phyloP scores from a whole-genome alignment of 2,888 invertebrate species.

The Thymelicus lineola region DNA sequence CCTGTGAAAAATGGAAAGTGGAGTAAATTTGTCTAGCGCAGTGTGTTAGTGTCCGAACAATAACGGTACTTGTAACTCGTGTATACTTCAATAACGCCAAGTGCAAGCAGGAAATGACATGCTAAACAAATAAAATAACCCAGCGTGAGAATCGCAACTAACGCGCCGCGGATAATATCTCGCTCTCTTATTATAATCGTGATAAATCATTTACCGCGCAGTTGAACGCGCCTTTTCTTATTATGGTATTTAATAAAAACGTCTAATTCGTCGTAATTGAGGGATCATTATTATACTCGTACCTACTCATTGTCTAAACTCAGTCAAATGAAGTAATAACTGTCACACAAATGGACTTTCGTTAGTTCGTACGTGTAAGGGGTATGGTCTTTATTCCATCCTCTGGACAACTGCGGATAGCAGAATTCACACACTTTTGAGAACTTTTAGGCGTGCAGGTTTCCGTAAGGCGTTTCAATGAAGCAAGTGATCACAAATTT shows the following conservation, averaged over 20 bases:
- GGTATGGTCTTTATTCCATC: too few species aligned
- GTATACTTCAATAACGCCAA: slow-evolving; percentile 56
- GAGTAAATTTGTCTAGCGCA: slow-evolving; percentile 78
- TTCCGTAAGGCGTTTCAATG: too few species aligned
- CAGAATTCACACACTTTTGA: too few species aligned
- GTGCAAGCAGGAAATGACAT: slow-evolving; percentile 60
- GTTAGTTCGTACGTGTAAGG: too few species aligned
- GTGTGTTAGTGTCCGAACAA: slow-evolving; percentile 69
- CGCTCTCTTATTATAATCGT: slow-evolving; percentile 59
- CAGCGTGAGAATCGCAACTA: slow-evolving; percentile 68
- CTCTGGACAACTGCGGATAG: too few species aligned
- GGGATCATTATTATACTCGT: slow-evolving; percentile 18
- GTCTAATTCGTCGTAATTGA: slow-evolving; percentile 57
- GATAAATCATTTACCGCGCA: slow-evolving; percentile 69
- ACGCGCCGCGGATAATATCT: slow-evolving; percentile 61
- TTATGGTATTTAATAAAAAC: slow-evolving; percentile 57
- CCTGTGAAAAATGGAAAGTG: slow-evolving; percentile 83
- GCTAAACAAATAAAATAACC: slow-evolving; percentile 53
- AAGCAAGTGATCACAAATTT: too few species aligned
- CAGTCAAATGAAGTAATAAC: too few species aligned
- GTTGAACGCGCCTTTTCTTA: slow-evolving; percentile 60
- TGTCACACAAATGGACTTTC: too few species aligned
- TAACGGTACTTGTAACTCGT: slow-evolving; percentile 62
- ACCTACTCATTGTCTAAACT: too few species aligned
- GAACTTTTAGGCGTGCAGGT: too few species aligned